phyloP scores from a whole-genome alignment of 2,113 vertebrate species.

The Gavia stellata region DNA sequence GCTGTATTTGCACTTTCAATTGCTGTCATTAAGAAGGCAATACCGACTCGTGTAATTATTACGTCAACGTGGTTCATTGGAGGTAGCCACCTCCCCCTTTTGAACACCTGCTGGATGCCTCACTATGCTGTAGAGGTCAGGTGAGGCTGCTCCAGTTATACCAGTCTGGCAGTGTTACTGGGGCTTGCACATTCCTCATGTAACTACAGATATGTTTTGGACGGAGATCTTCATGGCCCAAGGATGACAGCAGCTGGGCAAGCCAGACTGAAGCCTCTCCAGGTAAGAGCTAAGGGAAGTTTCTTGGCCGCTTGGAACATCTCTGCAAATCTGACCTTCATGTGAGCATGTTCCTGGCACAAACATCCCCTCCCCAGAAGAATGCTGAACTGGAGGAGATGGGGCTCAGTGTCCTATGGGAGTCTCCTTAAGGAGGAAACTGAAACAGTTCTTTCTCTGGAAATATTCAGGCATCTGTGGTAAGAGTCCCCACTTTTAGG shows the following conservation, averaged over 20 bases:
- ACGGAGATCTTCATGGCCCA: not conserved
- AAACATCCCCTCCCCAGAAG: not conserved
- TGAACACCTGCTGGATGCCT: not conserved
- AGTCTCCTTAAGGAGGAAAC: not conserved
- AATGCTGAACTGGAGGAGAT: not conserved
- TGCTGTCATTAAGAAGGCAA: conserved; percentile 55
- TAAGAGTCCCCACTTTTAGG: not conserved
- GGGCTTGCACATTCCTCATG: not conserved
- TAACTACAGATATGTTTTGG: not conserved
- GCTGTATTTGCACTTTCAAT: conserved; percentile 39
- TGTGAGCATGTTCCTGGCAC: not conserved
- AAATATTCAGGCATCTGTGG: not conserved
- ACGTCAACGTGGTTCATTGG: not conserved
- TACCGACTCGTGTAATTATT: conserved; percentile 11
- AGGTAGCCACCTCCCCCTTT: not conserved
- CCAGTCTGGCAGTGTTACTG: not conserved
- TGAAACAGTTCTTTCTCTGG: not conserved
- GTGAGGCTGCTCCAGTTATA: not conserved
- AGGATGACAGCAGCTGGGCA: not conserved
- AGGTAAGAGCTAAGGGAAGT: not conserved
- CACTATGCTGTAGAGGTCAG: not conserved
- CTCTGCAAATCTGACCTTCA: not conserved
- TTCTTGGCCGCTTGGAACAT: not conserved
- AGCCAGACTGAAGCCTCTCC: not conserved
- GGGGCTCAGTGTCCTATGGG: not conserved